Base-by-base conservation (phyloP, 1,140 invertebrate species). In the Caenorhabditis inopinata region DNA sequence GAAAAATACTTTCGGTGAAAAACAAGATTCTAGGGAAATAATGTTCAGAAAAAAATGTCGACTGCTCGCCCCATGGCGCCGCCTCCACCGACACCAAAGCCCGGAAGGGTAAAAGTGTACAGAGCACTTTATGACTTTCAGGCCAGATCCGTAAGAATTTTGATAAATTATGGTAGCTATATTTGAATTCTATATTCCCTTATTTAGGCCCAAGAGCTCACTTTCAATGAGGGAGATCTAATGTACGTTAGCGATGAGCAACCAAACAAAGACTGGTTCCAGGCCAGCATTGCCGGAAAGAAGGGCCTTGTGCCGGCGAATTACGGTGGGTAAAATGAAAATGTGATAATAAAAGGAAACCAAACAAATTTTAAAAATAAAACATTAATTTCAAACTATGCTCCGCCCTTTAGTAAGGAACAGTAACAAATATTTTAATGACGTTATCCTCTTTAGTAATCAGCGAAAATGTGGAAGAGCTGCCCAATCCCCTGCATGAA, bases 151-250 rank as follows among this genome's bases (percentile, higher is more conserved):
- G 92, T 92, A 89, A 90, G 89, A n/a, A n/a, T n/a, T n/a, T n/a
- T n/a, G n/a, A n/a, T n/a, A n/a, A n/a, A n/a, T n/a, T n/a, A n/a
- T n/a, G n/a, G n/a, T n/a, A n/a, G n/a, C n/a, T n/a, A n/a, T n/a
- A n/a, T n/a, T n/a, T n/a, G n/a, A n/a, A n/a, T n/a, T n/a, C n/a
- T n/a, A n/a, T n/a, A n/a, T n/a, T n/a, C n/a, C n/a, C n/a, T n/a
- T 16, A 45, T 76, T 47, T 21, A 81, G 80, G 75, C 53, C 16
- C 32, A 91, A 90, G 91, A 92, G 79, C 83, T 92, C 74, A 89
- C 90, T 18, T 93, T 93, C 89, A 91, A 92, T 58, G 92, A 93
- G 89, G 93, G 92, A 42, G 92, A 93, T 85, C 84, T 92, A 9
- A 86, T 93, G 9, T 93, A 93, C 86, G 91, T 93, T 11, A 87